A percentile compares a stretch with the other conserved stretches of the same genome.
Evolutionary conservation across 1,140 invertebrate genomes (phyloP).

Genomic region (Brachionus manjavacas): DNA sequence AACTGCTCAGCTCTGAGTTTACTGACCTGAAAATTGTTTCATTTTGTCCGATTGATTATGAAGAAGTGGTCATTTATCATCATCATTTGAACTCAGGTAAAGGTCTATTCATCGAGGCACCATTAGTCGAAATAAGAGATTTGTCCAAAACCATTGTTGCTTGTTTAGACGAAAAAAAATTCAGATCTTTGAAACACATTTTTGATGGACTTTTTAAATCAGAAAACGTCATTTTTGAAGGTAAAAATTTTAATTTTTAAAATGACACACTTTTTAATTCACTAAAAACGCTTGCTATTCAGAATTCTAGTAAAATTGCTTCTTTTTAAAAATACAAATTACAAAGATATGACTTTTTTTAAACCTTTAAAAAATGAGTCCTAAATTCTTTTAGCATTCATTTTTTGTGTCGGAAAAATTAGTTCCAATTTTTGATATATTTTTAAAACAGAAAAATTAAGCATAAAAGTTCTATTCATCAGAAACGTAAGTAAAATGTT

Average conservation of each 20-base stretch:
- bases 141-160: background rate
- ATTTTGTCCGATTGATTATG: background rate
- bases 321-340: no score
- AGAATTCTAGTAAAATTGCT: background rate
- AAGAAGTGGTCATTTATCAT: slow-evolving; percentile 10
- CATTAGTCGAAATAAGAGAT: background rate
- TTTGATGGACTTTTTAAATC: background rate
- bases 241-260: background rate
- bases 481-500: no score
- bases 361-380: no score
- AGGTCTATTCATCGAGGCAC: background rate
- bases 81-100: background rate
- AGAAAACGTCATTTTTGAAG: background rate
- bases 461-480: no score
- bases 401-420: no score
- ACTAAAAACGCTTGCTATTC: no score
- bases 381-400: no score
- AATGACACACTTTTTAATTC: background rate
- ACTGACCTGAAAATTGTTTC: background rate
- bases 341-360: no score
- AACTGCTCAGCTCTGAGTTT: background rate
- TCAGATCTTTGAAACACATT: background rate
- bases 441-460: no score
- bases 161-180: background rate
- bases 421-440: no score